phyloP scores from a whole-genome alignment of 2,888 invertebrate genomes.

The Trichogramma evanescens region DNA sequence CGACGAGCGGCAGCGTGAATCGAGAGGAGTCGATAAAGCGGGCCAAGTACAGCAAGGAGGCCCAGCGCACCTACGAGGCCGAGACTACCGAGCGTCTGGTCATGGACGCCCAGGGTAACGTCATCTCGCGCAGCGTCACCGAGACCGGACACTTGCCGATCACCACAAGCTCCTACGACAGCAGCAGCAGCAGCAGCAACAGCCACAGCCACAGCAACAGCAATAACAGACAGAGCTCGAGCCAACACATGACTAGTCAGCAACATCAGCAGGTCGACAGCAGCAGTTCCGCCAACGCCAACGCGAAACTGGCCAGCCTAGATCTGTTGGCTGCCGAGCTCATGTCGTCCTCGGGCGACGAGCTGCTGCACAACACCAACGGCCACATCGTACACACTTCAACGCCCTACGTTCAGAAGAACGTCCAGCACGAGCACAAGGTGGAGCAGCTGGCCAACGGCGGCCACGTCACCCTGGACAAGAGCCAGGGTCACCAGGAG shows the following conservation, averaged over 20 bases:
- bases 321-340: slow-evolving; percentile 18
- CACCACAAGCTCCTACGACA: neutral
- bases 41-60: slow-evolving; percentile 12
- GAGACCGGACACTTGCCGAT: no score
- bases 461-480: slow-evolving; percentile 13
- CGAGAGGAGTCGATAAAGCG: slow-evolving; percentile 9
- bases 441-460: slow-evolving; percentile 5
- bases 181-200: neutral
- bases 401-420: slow-evolving; percentile 9
- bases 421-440: slow-evolving; percentile 6
- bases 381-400: neutral
- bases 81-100: slow-evolving; percentile 7
- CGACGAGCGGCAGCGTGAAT: no score
- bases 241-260: neutral
- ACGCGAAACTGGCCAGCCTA: slow-evolving; percentile 10
- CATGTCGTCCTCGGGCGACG: neutral
- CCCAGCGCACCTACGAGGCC: slow-evolving; percentile 11
- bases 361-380: neutral
- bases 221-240: no score
- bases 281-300: neutral
- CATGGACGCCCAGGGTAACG: slow-evolving; percentile 11
- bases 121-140: neutral
- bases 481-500: slow-evolving; percentile 9
- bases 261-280: neutral
- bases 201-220: neutral